These are phyloP conservation scores for Empis stercorea DNA, from an alignment of 2,888 invertebrate genomes.

Conservation along the genomic window DNA sequence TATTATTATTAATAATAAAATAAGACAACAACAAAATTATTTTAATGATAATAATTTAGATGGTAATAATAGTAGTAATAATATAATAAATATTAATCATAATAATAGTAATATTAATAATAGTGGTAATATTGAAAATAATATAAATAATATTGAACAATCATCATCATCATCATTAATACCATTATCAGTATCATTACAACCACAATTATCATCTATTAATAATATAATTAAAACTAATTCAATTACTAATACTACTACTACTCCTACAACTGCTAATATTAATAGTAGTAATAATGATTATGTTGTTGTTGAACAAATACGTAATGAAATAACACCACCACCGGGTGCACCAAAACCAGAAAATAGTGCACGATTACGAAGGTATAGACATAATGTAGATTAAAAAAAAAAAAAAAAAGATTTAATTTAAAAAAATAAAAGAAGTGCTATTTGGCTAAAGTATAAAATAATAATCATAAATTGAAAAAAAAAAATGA, in stretches of 20 bases:
- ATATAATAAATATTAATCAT: background rate
- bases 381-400: conserved; percentile 34
- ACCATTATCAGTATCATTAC: background rate
- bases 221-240: background rate
- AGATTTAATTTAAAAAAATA: too few species aligned
- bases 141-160: background rate
- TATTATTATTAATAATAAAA: background rate
- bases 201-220: background rate
- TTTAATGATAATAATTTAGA: background rate
- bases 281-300: conserved; percentile 16
- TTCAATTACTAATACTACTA: background rate
- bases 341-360: conserved; percentile 35
- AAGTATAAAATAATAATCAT: too few species aligned
- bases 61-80: background rate
- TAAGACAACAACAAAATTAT: background rate
- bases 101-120: too few species aligned
- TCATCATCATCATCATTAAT: background rate
- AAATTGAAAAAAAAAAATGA: too few species aligned
- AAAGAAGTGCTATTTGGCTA: too few species aligned
- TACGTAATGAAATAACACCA: conserved; percentile 29
- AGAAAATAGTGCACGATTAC: conserved; percentile 34
- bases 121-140: background rate
- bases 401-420: conserved; percentile 17
- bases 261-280: background rate
- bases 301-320: conserved; percentile 17